A percentile compares a stretch with the other conserved stretches of the same genome.
phyloP scores from a whole-genome alignment of 2,888 invertebrate genomes.

The Agonopterix heracliana region DNA sequence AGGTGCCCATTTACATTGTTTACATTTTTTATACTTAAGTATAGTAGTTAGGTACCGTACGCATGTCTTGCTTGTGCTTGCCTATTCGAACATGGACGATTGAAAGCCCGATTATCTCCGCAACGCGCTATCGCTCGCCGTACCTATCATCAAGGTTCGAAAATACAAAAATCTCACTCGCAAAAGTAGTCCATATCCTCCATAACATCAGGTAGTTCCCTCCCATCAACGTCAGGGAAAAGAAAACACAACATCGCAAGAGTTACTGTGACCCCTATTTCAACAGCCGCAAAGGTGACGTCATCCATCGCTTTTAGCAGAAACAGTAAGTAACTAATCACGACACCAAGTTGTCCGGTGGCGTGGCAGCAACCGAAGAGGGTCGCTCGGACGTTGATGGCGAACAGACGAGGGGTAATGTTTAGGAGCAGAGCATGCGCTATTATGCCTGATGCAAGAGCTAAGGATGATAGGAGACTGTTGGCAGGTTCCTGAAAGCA shows the following conservation, averaged over 20 bases:
- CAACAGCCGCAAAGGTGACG: constrained; percentile 27
- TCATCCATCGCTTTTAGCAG: constrained; percentile 33
- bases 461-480: constrained; percentile 34
- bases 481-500: constrained; percentile 35
- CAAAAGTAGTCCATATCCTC: constrained; percentile 66
- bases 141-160: no score
- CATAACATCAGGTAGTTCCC: constrained; percentile 58
- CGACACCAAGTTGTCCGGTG: constrained; percentile 49
- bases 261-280: constrained; percentile 28
- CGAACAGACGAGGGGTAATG: constrained; percentile 54
- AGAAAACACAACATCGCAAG: constrained; percentile 36
- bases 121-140: no score
- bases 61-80: no score
- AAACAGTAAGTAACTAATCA: constrained; percentile 44
- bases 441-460: constrained; percentile 43
- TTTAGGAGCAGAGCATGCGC: constrained; percentile 44
- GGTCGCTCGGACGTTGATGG: constrained; percentile 51
- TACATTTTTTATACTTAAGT: no score
- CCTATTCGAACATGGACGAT: no score
- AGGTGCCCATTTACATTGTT: no score
- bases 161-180: constrained; percentile 36
- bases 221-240: constrained; percentile 51
- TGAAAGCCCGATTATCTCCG: no score
- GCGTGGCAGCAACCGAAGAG: constrained; percentile 53
- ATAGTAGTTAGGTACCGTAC: no score